Evolutionary conservation across 2,888 invertebrate species (phyloP).

Genomic region (Altica lythri): DNA sequence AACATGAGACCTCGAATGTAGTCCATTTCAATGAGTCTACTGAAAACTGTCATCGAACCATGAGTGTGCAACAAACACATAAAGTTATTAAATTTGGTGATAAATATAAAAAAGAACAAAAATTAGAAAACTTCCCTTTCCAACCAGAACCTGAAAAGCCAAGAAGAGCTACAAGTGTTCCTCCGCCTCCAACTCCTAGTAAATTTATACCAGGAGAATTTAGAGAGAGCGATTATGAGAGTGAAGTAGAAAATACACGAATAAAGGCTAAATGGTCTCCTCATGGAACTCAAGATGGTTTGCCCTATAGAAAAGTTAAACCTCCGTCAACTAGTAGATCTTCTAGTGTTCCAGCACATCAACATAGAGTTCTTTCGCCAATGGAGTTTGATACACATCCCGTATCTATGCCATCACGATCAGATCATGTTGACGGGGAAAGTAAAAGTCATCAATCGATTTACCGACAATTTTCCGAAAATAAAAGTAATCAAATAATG

Average conservation of each 20-base stretch:
- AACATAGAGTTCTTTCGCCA: slow-evolving; percentile 62
- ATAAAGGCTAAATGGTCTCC: slow-evolving; percentile 71
- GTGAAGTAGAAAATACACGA: slow-evolving; percentile 65
- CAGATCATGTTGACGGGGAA: slow-evolving; percentile 38
- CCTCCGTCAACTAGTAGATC: slow-evolving; percentile 61
- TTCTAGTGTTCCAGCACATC: slow-evolving; percentile 59
- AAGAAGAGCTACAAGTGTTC: slow-evolving; percentile 52
- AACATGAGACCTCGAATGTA: slow-evolving; percentile 71
- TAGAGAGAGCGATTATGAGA: slow-evolving; percentile 72
- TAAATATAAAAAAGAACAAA: slow-evolving; percentile 49
- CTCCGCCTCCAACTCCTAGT: slow-evolving; percentile 64
- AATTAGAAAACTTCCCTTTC: slow-evolving; percentile 59
- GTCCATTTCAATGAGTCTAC: slow-evolving; percentile 73
- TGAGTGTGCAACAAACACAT: slow-evolving; percentile 72
- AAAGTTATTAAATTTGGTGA: slow-evolving; percentile 71
- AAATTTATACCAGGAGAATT: slow-evolving; percentile 70
- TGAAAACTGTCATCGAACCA: slow-evolving; percentile 66
- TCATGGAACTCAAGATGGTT: slow-evolving; percentile 63
- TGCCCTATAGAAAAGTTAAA: slow-evolving; percentile 66
- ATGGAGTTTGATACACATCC: slow-evolving; percentile 66
- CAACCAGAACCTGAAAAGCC: slow-evolving; percentile 56
- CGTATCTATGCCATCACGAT: slow-evolving; percentile 50
- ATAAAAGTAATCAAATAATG: slow-evolving; percentile 45
- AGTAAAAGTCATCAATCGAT: slow-evolving; percentile 36
- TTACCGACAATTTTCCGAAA: slow-evolving; percentile 47